Conservation (phyloP, 2,888 invertebrate species). For the Agrotis segetum region DNA sequence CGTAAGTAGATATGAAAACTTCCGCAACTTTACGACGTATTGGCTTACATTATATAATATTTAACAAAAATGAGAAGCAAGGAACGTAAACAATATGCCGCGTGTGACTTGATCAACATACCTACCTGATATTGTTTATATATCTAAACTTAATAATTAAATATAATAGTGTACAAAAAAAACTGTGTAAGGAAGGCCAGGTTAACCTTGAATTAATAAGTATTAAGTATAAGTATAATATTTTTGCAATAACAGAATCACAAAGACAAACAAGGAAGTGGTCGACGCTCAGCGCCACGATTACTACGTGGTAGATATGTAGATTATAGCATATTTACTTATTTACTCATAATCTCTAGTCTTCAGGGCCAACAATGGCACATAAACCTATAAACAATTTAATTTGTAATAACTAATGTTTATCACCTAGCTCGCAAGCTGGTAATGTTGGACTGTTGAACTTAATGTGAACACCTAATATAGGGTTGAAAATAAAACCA, state of each 20-base stretch:
- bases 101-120: conserved; percentile 21
- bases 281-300: conserved; percentile 74
- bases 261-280: conserved; percentile 87
- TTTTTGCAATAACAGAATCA: conserved; percentile 85
- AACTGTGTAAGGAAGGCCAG: conserved; percentile 87
- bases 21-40: conserved; percentile 49
- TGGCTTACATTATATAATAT: conserved; percentile 41
- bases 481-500: too few relatives aligned
- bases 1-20: conserved; percentile 46
- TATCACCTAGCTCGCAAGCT: too few relatives aligned
- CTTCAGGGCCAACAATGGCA: conserved; percentile 74
- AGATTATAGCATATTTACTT: conserved; percentile 79
- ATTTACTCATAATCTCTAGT: conserved; percentile 75
- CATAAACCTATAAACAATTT: neutral
- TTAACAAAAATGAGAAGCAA: conserved; percentile 15
- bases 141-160: conserved; percentile 35
- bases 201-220: conserved; percentile 83
- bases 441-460: too few relatives aligned
- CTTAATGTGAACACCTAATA: too few relatives aligned
- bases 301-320: conserved; percentile 72
- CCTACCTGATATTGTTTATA: conserved; percentile 25
- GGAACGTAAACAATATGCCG: conserved; percentile 20
- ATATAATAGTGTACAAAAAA: conserved; percentile 66
- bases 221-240: conserved; percentile 84
- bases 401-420: conserved; percentile 19